Percentiles rank a stretch among this genome's conserved stretches.
Evolutionary conservation across 2,113 vertebrate species (phyloP).

Genomic region (Rhabdomys dilectus): DNA sequence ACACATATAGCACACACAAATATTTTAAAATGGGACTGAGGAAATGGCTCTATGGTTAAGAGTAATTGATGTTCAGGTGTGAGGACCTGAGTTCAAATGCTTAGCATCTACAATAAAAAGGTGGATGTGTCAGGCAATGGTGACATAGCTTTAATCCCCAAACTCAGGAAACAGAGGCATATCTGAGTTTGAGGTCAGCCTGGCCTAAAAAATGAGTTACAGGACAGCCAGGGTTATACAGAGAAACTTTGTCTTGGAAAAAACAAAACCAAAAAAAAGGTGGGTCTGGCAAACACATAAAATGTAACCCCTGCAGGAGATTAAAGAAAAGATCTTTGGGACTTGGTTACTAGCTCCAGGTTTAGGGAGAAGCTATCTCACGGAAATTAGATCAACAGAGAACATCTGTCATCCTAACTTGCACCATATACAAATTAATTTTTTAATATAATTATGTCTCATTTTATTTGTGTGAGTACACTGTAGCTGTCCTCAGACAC

Average conservation of each 20-base stretch:
- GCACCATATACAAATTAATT: not conserved
- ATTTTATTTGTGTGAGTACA: not conserved
- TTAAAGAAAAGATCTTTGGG: not conserved
- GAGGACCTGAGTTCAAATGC: not conserved
- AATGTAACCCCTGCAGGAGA: not conserved
- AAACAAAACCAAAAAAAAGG: not conserved
- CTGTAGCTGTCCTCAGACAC: too few relatives aligned
- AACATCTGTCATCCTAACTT: not conserved
- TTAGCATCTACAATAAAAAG: not conserved
- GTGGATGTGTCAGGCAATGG: not conserved
- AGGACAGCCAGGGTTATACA: not conserved
- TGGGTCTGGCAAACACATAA: not conserved
- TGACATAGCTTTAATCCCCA: not conserved
- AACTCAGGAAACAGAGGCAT: not conserved
- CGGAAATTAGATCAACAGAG: not conserved
- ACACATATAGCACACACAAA: too few relatives aligned
- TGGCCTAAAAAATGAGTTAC: not conserved
- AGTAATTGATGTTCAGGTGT: not conserved
- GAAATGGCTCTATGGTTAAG: not conserved
- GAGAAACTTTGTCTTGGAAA: not conserved
- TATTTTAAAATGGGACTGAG: not conserved
- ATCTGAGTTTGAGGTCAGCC: not conserved
- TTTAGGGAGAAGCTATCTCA: not conserved
- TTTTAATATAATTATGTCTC: slow-evolving; percentile 6
- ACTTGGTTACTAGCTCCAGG: not conserved